phyloP scores from a whole-genome alignment of 2,888 invertebrate species.

The Dinocampus coccinellae region DNA sequence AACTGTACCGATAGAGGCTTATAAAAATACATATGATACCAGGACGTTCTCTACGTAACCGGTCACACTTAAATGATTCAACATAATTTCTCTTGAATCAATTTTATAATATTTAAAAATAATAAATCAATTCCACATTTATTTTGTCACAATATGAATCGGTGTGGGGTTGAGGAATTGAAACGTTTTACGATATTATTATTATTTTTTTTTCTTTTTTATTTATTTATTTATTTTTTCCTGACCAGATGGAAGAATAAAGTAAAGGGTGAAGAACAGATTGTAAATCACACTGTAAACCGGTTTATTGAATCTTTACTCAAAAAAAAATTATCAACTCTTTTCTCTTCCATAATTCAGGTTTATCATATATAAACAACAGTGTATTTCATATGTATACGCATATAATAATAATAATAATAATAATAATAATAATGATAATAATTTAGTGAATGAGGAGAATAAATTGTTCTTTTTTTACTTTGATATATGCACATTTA shows the following conservation, averaged over 20 bases:
- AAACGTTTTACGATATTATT: neutral
- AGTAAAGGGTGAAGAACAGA: neutral
- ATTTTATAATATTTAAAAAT: neutral
- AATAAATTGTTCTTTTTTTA: neutral
- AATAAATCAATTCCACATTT: neutral
- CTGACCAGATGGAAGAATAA: neutral
- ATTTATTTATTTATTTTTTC: too few species aligned
- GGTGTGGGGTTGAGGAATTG: neutral
- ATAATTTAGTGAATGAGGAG: neutral
- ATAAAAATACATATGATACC: neutral
- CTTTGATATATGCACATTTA: neutral
- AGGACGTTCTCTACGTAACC: neutral
- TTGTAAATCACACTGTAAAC: neutral
- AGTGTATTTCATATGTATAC: too few species aligned
- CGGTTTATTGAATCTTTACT: neutral
- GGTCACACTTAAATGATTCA: neutral
- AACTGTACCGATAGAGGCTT: slow-evolving; percentile 6
- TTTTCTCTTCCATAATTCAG: neutral
- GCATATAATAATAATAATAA: too few species aligned
- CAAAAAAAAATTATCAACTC: neutral
- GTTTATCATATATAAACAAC: neutral
- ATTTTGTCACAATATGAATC: neutral
- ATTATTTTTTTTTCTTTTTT: too few species aligned
- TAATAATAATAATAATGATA: too few species aligned
- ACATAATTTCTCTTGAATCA: neutral